phyloP scores from a whole-genome alignment of 2,888 invertebrate genomes.

The Labia minor region DNA sequence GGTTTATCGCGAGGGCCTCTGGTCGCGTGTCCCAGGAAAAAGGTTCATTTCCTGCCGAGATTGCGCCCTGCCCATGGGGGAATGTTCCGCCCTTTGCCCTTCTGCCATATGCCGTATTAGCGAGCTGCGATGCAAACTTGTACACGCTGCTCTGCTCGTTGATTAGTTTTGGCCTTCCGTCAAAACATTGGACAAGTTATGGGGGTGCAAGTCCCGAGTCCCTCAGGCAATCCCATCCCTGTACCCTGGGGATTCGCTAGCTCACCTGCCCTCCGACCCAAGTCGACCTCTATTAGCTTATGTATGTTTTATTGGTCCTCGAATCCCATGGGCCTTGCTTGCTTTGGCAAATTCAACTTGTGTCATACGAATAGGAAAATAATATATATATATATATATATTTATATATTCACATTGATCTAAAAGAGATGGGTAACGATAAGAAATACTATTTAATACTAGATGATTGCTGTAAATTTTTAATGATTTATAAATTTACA shows the following conservation, averaged over 20 bases:
- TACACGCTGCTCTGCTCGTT: background rate
- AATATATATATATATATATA: too few species aligned
- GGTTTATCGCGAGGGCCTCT: slow-evolving; percentile 5
- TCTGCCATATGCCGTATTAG: slow-evolving; percentile 7
- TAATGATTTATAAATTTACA: too few species aligned
- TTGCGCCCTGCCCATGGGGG: background rate
- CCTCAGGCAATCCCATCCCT: slow-evolving; percentile 8
- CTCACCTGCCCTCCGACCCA: background rate
- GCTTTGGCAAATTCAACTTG: slow-evolving; percentile 13
- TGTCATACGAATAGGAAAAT: background rate
- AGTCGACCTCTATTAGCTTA: slow-evolving; percentile 13
- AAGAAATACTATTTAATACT: too few species aligned
- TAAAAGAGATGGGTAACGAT: too few species aligned
- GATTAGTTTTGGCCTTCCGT: slow-evolving; percentile 13
- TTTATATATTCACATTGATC: too few species aligned
- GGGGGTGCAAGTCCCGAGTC: slow-evolving; percentile 3
- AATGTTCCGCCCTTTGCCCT: background rate
- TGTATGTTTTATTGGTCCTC: slow-evolving; percentile 8
- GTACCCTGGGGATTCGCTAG: background rate
- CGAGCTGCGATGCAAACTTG: slow-evolving; percentile 1
- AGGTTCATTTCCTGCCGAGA: slow-evolving; percentile 13
- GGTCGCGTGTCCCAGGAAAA: slow-evolving; percentile 13
- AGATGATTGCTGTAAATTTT: too few species aligned
- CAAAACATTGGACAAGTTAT: slow-evolving; percentile 7
- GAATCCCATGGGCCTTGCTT: background rate